A percentile compares a stretch with the other conserved stretches of the same genome.
Conservation (phyloP, 30 jellyfish, hydroid and myxozoan genomes). For the Cassiopea andromeda region DNA sequence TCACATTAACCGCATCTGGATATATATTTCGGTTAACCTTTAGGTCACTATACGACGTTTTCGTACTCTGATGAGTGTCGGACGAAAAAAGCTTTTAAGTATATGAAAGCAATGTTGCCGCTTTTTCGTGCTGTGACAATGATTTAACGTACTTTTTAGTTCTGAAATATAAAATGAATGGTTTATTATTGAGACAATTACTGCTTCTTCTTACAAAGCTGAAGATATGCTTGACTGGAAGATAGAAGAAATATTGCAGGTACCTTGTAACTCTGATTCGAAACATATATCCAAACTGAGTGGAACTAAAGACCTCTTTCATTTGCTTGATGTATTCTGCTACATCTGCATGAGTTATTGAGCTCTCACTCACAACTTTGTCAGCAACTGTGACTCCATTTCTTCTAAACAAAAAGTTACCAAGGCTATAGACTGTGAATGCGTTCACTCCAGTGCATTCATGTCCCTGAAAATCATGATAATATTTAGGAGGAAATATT, state of each 20-base stretch:
- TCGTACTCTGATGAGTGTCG: background rate
- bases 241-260: background rate
- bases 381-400: background rate
- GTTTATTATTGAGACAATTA: background rate
- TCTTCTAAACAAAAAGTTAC: conserved; percentile 66
- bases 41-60: background rate
- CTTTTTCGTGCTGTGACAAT: background rate
- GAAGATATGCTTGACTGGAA: too few relatives aligned
- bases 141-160: background rate
- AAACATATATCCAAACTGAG: conserved; percentile 36
- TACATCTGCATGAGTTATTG: conserved; percentile 1
- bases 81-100: background rate
- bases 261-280: conserved; percentile 35
- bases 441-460: conserved; percentile 65
- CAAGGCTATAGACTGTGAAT: conserved; percentile 75
- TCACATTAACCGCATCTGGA: too few relatives aligned
- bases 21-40: too few relatives aligned
- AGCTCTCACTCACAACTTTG: background rate
- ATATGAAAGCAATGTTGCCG: background rate
- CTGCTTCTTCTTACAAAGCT: too few relatives aligned
- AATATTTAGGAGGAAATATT: too few relatives aligned
- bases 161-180: background rate
- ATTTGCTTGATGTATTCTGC: conserved; percentile 6
- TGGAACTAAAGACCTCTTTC: conserved; percentile 33
- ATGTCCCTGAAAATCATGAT: conserved; percentile 54